phyloP scores from a whole-genome alignment of 2,888 invertebrate species.

The Ophioninae sp. region DNA sequence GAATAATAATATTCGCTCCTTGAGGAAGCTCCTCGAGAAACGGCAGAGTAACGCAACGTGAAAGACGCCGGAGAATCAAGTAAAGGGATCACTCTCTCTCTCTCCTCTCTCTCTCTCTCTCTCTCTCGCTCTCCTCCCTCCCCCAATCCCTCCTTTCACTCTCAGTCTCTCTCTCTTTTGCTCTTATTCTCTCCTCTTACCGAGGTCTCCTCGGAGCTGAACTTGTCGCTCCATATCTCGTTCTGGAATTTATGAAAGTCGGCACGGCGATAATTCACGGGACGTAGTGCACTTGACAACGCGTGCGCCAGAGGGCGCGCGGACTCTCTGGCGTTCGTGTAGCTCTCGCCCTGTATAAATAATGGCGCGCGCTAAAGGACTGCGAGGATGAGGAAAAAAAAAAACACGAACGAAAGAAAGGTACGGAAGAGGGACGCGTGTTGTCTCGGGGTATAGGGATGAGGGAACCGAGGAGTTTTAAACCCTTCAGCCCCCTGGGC shows the following conservation, averaged over 20 bases:
- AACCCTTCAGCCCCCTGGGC: constrained; percentile 33
- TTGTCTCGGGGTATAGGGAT: background rate
- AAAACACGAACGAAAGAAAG: constrained; percentile 7
- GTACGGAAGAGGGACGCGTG: constrained; percentile 13
- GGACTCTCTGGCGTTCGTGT: constrained; percentile 41
- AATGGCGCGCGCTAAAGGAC: constrained; percentile 70
- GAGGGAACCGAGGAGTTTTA: background rate
- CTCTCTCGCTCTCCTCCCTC: too few relatives aligned
- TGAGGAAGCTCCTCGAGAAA: background rate
- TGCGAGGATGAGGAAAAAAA: constrained; percentile 17
- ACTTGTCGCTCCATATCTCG: constrained; percentile 78
- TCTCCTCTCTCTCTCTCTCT: too few relatives aligned
- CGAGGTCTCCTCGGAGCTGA: constrained; percentile 70
- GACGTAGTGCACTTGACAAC: constrained; percentile 57
- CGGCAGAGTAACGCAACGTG: background rate
- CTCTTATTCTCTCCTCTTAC: constrained; percentile 5
- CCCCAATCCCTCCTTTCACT: constrained; percentile 42
- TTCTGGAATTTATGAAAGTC: constrained; percentile 75
- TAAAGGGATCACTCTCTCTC: background rate
- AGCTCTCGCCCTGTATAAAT: constrained; percentile 67
- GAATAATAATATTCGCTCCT: background rate
- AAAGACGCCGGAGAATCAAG: background rate
- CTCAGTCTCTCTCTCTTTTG: background rate
- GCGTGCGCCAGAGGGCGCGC: constrained; percentile 49
- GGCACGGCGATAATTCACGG: constrained; percentile 74